These are phyloP conservation scores for Molorchus minor DNA, from an alignment of 2,888 invertebrate genomes.

Conservation along the genomic window DNA sequence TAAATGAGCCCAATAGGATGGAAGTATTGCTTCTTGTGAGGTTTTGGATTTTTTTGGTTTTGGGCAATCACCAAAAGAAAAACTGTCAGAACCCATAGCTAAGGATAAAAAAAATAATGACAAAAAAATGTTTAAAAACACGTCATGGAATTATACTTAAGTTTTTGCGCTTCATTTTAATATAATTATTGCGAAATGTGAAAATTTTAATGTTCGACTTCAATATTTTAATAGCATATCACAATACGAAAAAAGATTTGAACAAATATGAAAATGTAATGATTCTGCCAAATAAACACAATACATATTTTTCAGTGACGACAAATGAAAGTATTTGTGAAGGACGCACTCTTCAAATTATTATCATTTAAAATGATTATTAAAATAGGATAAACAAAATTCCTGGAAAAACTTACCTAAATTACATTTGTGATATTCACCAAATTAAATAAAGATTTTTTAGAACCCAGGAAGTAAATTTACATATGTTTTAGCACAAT, in stretches of 20 bases:
- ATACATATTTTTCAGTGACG: conserved; percentile 33
- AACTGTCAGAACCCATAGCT: conserved; percentile 58
- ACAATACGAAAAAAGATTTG: conserved; percentile 23
- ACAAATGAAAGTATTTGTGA: conserved; percentile 41
- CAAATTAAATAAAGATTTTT: conserved; percentile 34
- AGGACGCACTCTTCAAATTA: conserved; percentile 28
- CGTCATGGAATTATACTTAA: conserved; percentile 34
- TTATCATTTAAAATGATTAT: background rate
- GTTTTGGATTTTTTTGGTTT: conserved; percentile 60
- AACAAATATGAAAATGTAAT: conserved; percentile 24
- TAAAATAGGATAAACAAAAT: background rate
- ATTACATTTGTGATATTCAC: conserved; percentile 38
- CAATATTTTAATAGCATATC: conserved; percentile 1
- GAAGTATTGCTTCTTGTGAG: conserved; percentile 44
- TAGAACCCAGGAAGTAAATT: conserved; percentile 14
- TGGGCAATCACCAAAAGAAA: conserved; percentile 57
- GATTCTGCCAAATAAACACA: conserved; percentile 32
- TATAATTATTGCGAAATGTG: conserved; percentile 16
- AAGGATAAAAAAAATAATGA: conserved; percentile 31
- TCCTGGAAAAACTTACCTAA: conserved; percentile 33
- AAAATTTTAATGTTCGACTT: conserved; percentile 1
- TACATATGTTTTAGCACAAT: conserved; percentile 36
- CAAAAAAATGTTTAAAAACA: conserved; percentile 23
- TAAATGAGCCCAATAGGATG: conserved; percentile 57
- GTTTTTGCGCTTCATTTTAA: conserved; percentile 39